Evolutionary conservation across 92 coral and sea anemone genomes (phyloP), one percentile per base, ranked within the genome.

Genomic region (Anthopleura xanthogrammica): DNA sequence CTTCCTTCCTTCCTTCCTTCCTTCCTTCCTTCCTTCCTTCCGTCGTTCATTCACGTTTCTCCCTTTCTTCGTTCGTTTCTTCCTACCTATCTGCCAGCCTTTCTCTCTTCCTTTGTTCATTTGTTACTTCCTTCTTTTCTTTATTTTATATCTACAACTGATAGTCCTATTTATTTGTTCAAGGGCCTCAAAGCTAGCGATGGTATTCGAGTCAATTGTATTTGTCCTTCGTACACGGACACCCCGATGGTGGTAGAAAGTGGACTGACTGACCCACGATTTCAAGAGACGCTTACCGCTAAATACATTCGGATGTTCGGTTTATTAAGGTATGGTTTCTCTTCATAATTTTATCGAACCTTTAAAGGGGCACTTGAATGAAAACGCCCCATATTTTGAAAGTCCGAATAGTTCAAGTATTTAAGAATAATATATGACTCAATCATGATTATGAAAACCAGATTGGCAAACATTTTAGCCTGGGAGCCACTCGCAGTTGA

Each of bases 221-320:
- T 95, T 78, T 95, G 98, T 74, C 98, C 98, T 4, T 62, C 94
- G 52, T 87, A 85, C 50, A 91, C 97, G 7, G 89, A 89, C 41
- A 95, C 98, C 12, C 89, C 77, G 10, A 57, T 95, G 93, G 22
- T 84, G 56, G 12, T 10, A n/a, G 16, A 60, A 13, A 60, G 66
- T 36, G 85, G 80, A 56, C 60, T 83, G 39, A 71, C 55, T 36
- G 41, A 83, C 13, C 79, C 80, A 11, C 40, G 39, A 14, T 46
- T 14, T 42, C 48, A 74, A 6, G 72, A 80, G 40, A 79, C 4
- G 12, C 24, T 24, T 22, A 54, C 86, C 56, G 52, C 65, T 19
- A 77, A 77, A 56, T 52, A 52, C 60, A 82, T 89, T 22, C 46
- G 72, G 43, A 24, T 12, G 20, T 52, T 75, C 60, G 89, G 89